These are phyloP conservation scores for Maconellicoccus hirsutus DNA, from an alignment of 1,140 invertebrate species.

Conservation along the genomic window DNA sequence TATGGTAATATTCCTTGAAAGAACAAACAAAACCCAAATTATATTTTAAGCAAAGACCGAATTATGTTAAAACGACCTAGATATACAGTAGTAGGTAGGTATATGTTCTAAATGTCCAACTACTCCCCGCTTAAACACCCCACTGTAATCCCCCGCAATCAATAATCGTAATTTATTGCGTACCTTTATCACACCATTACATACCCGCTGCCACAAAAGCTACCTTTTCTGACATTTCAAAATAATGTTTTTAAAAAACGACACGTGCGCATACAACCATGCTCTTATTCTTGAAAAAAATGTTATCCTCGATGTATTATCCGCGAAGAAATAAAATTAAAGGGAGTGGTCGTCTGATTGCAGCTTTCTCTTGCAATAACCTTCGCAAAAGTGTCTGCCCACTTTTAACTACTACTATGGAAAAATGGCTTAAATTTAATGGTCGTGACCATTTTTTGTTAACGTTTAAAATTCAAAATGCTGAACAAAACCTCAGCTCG, in stretches of 20 bases:
- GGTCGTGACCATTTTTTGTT: too few species aligned
- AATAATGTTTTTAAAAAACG: not conserved
- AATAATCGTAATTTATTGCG: slow-evolving; percentile 20
- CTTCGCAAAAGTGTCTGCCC: too few species aligned
- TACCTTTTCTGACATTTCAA: slow-evolving; percentile 4
- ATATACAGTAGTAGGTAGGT: not conserved
- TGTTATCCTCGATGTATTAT: too few species aligned
- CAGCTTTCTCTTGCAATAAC: too few species aligned
- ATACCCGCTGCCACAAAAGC: slow-evolving; percentile 10
- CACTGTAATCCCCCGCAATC: slow-evolving; percentile 9
- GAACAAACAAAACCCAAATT: slow-evolving; percentile 6
- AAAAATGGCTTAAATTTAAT: too few species aligned
- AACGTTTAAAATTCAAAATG: too few species aligned
- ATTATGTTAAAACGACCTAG: slow-evolving; percentile 21
- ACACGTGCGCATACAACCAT: not conserved
- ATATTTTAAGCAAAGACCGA: slow-evolving; percentile 13
- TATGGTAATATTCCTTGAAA: not conserved
- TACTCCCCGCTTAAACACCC: not conserved
- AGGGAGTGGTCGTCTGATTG: not conserved
- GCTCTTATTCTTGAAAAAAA: not conserved
- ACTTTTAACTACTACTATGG: too few species aligned
- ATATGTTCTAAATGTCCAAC: not conserved
- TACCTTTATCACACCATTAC: slow-evolving; percentile 20
- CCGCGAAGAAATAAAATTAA: not conserved
- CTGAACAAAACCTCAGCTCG: too few species aligned